phyloP scores from a whole-genome alignment of 1,140 invertebrate genomes.

The Plectus sambesii region DNA sequence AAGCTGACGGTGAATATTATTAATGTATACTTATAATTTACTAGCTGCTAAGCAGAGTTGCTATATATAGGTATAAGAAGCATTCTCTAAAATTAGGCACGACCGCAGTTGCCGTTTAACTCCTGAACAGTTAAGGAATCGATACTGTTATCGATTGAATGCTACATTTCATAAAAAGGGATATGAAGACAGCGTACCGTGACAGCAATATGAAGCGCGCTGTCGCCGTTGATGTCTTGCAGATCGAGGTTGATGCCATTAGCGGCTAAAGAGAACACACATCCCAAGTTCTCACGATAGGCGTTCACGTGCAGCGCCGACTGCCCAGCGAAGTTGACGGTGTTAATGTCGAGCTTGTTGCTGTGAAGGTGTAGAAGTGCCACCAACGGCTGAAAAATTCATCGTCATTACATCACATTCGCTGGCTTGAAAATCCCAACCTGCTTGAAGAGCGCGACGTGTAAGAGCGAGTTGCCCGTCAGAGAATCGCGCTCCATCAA shows the following conservation, averaged over 20 bases:
- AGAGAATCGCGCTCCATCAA: constrained; percentile 30
- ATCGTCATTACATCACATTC: too few relatives aligned
- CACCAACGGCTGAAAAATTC: constrained; percentile 33
- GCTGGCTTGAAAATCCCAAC: too few relatives aligned
- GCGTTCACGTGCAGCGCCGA: constrained; percentile 38
- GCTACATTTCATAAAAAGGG: too few relatives aligned
- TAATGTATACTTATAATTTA: too few relatives aligned
- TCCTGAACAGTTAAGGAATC: too few relatives aligned
- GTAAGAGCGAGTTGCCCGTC: constrained; percentile 41
- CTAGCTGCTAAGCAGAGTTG: too few relatives aligned
- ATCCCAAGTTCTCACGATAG: constrained; percentile 28
- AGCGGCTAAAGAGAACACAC: too few relatives aligned
- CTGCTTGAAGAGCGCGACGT: constrained; percentile 35
- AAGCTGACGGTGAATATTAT: too few relatives aligned
- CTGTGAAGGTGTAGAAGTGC: constrained; percentile 31
- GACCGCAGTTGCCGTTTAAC: too few relatives aligned
- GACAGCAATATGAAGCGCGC: constrained; percentile 38
- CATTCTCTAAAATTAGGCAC: too few relatives aligned
- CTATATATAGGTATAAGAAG: too few relatives aligned
- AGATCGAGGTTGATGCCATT: constrained; percentile 34
- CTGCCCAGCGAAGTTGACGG: constrained; percentile 40
- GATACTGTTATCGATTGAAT: too few relatives aligned
- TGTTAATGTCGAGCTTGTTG: constrained; percentile 38
- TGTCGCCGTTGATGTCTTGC: constrained; percentile 32
- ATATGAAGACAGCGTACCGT: constrained; percentile 43